Evolutionary conservation across 2,113 vertebrate genomes (phyloP).

Genomic region (Cettia cetti): DNA sequence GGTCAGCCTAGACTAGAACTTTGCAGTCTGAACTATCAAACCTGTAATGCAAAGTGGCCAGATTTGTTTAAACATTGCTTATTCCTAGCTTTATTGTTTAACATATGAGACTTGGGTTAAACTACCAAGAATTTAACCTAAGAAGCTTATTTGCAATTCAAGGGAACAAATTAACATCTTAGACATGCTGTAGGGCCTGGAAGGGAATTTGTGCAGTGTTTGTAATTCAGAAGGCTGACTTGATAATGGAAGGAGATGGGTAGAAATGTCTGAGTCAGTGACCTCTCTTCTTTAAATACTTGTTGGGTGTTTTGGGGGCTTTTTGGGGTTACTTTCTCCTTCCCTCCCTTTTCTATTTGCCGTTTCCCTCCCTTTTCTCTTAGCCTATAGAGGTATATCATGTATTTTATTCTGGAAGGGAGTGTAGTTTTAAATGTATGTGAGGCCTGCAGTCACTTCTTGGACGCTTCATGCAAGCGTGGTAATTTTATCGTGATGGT

Average conservation of each 20-base stretch:
- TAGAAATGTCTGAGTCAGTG: neutral
- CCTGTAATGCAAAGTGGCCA: neutral
- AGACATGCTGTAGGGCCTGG: neutral
- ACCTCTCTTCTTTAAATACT: neutral
- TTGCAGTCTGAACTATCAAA: neutral
- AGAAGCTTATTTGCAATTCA: neutral
- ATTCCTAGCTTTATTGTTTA: neutral
- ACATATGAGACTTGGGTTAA: neutral
- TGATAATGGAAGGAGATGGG: neutral
- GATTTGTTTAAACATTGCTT: neutral
- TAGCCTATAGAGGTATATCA: neutral
- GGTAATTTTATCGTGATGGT: neutral
- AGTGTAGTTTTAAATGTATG: neutral
- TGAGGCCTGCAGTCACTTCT: neutral
- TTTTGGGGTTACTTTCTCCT: neutral
- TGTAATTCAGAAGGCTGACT: neutral
- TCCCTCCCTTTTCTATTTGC: fast-evolving
- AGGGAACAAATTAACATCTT: neutral
- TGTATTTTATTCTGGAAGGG: neutral
- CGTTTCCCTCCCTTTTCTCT: fast-evolving
- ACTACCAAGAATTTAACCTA: neutral
- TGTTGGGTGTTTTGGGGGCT: neutral
- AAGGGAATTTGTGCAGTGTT: neutral
- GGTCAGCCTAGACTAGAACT: neutral
- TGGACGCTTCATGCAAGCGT: neutral